Conservation (phyloP, 2,888 invertebrate species). For the Euplexia lucipara region DNA sequence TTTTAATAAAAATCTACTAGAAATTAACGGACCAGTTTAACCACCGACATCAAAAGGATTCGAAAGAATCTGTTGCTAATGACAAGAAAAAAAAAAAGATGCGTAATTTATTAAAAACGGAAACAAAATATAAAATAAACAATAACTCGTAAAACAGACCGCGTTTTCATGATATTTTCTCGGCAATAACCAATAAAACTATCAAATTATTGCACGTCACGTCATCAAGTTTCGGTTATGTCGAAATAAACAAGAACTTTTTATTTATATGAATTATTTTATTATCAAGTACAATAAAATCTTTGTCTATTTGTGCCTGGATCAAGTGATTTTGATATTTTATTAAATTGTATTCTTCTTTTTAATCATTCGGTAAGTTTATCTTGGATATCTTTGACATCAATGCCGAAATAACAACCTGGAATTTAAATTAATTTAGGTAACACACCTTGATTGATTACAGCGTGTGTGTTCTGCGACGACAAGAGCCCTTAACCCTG, state of each 20-base stretch:
- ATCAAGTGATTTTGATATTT: conserved; percentile 75
- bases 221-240: conserved; percentile 78
- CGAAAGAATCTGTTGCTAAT: conserved; percentile 59
- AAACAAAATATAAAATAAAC: conserved; percentile 84
- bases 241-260: conserved; percentile 81
- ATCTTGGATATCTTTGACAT: too few relatives aligned
- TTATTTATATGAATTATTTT: conserved; percentile 83
- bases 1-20: conserved; percentile 63
- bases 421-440: too few relatives aligned
- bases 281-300: conserved; percentile 87
- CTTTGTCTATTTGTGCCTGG: conserved; percentile 74
- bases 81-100: conserved; percentile 65
- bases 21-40: conserved; percentile 66
- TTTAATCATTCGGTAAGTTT: too few relatives aligned
- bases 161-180: conserved; percentile 83
- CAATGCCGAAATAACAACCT: too few relatives aligned
- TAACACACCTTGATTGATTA: too few relatives aligned
- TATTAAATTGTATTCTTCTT: too few relatives aligned
- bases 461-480: too few relatives aligned
- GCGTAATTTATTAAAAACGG: conserved; percentile 80
- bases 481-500: too few relatives aligned
- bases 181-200: conserved; percentile 85
- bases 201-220: conserved; percentile 85
- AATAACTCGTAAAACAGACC: conserved; percentile 81
- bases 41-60: conserved; percentile 68